phyloP scores from a whole-genome alignment of 2,888 invertebrate genomes.

The Athetis lepigone region DNA sequence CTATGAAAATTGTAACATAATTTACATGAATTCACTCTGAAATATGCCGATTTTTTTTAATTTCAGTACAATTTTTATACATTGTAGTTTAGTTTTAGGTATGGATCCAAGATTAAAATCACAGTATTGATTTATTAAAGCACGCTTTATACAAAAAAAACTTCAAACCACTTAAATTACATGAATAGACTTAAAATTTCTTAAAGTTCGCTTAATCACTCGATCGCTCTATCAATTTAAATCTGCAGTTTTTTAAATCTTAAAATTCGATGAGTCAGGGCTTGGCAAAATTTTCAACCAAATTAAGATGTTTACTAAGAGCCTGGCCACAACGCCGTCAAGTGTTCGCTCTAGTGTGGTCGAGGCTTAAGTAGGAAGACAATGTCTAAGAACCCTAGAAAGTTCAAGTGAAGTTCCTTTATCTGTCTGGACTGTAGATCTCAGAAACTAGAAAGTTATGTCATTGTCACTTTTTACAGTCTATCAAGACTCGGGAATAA shows the following conservation, averaged over 20 bases:
- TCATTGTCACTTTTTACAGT: too few species aligned
- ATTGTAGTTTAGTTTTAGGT: too few species aligned
- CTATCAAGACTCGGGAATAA: too few species aligned
- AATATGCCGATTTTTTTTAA: too few species aligned
- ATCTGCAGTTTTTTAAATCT: constrained; percentile 47
- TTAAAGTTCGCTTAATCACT: constrained; percentile 47
- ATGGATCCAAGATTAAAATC: too few species aligned
- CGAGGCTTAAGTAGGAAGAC: constrained; percentile 18
- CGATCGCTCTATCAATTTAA: constrained; percentile 39
- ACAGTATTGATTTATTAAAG: neutral
- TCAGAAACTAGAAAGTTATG: neutral
- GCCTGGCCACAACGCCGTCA: too few species aligned
- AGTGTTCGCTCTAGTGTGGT: too few species aligned
- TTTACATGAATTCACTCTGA: neutral
- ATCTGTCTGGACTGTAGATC: neutral
- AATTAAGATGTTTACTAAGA: constrained; percentile 47
- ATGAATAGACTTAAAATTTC: constrained; percentile 29
- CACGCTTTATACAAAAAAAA: constrained; percentile 15
- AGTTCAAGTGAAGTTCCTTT: constrained; percentile 23
- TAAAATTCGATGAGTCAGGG: constrained; percentile 37
- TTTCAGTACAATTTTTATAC: too few species aligned
- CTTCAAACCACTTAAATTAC: constrained; percentile 31
- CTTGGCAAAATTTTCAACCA: constrained; percentile 30
- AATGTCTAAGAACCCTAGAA: constrained; percentile 38
- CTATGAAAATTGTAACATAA: neutral